These are phyloP conservation scores for Sitobion miscanthi DNA, from an alignment of 1,140 invertebrate genomes.

Conservation along the genomic window DNA sequence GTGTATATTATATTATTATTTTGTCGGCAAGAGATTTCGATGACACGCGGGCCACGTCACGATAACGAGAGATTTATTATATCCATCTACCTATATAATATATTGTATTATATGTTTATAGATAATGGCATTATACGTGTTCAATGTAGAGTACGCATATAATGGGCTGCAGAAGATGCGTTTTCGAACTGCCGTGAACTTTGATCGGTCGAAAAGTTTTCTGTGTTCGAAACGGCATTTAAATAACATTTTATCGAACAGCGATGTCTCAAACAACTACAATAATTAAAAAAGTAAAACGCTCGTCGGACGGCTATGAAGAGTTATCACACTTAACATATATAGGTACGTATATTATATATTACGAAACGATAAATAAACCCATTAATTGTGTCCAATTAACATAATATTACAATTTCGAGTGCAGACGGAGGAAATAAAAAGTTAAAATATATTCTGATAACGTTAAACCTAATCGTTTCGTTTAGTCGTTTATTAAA, in stretches of 20 bases:
- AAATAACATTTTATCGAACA: background rate
- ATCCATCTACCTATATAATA: background rate
- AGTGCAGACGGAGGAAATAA: background rate
- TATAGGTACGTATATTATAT: background rate
- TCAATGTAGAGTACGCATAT: background rate
- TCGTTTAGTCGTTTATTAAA: background rate
- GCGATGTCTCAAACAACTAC: background rate
- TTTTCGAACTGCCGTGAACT: background rate
- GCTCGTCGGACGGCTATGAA: background rate
- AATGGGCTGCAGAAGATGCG: background rate
- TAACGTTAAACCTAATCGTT: slow-evolving; percentile 2
- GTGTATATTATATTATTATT: slow-evolving; percentile 13
- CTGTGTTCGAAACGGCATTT: background rate
- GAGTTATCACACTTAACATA: background rate
- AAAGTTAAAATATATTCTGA: slow-evolving; percentile 9
- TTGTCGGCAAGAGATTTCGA: background rate
- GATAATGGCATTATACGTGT: slow-evolving; percentile 8
- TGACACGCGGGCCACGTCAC: background rate
- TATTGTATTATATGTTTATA: background rate
- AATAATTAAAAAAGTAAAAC: slow-evolving; percentile 10
- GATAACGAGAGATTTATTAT: slow-evolving; percentile 26
- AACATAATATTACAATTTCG: background rate
- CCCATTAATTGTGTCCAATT: background rate
- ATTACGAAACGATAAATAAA: background rate
- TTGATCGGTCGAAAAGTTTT: background rate